These are phyloP conservation scores for Australoheros scitulus DNA, from an alignment of 2,113 vertebrate species.

Conservation along the genomic window DNA sequence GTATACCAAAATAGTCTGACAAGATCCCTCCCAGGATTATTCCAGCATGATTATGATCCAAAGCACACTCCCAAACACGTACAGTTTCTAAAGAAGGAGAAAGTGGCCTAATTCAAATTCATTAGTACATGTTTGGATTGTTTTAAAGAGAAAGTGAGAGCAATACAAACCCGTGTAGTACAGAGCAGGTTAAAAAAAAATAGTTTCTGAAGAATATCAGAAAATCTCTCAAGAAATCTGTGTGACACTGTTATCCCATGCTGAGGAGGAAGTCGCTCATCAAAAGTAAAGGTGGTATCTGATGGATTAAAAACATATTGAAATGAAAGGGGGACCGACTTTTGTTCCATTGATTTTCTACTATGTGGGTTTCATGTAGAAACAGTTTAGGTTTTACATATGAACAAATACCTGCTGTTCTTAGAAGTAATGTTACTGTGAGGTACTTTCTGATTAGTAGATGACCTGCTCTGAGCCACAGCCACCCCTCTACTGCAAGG, in stretches of 20 bases:
- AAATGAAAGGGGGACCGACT: too few relatives aligned
- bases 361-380: background rate
- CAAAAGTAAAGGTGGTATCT: too few relatives aligned
- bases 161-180: background rate
- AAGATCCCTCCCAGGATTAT: background rate
- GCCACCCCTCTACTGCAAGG: too few relatives aligned
- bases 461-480: too few relatives aligned
- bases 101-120: background rate
- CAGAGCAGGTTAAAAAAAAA: background rate
- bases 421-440: too few relatives aligned
- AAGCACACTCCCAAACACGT: background rate
- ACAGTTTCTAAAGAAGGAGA: background rate
- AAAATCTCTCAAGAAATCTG: too few relatives aligned
- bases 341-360: background rate
- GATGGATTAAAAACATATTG: too few relatives aligned
- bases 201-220: too few relatives aligned
- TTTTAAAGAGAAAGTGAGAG: background rate
- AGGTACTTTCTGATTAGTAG: too few relatives aligned
- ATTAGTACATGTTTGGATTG: background rate
- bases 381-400: rapidly evolving
- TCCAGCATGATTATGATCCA: background rate
- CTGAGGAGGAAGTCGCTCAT: too few relatives aligned
- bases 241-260: too few relatives aligned
- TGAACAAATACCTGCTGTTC: background rate
- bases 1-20: background rate